Evolutionary conservation across 2,113 vertebrate species (phyloP).

Genomic region (Noturus placidus): DNA sequence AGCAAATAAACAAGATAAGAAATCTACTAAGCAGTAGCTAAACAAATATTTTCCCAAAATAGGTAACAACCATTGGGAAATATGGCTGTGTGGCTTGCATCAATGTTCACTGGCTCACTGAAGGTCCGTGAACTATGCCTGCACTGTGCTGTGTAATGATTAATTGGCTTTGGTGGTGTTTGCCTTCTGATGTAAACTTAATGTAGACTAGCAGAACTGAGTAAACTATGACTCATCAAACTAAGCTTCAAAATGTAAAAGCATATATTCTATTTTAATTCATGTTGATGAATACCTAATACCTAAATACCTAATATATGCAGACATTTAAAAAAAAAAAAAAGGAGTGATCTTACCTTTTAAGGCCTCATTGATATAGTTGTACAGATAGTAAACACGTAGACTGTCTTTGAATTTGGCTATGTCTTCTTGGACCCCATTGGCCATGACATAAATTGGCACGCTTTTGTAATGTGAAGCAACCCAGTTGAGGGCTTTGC

Average conservation of each 20-base stretch:
- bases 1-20: conserved; percentile 15
- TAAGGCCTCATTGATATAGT: conserved; percentile 92
- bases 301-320: background rate
- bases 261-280: background rate
- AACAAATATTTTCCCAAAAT: conserved; percentile 30
- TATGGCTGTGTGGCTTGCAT: background rate
- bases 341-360: conserved; percentile 81
- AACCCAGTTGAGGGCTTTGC: conserved; percentile 81
- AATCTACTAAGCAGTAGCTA: conserved; percentile 6
- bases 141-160: conserved; percentile 64
- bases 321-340: too few species aligned
- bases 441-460: conserved; percentile 85
- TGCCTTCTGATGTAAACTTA: conserved; percentile 26
- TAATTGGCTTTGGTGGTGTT: conserved; percentile 54
- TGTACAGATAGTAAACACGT: conserved; percentile 86
- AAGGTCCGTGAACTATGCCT: conserved; percentile 56
- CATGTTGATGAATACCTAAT: too few species aligned
- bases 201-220: background rate
- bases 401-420: conserved; percentile 80
- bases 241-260: background rate
- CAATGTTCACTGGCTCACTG: conserved; percentile 11
- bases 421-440: conserved; percentile 83
- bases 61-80: conserved; percentile 1
- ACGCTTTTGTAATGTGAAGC: conserved; percentile 78
- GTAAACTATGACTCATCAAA: background rate